These are phyloP conservation scores for Rhegmatorhina hoffmannsi DNA, from an alignment of 2,113 vertebrate species.

Conservation along the genomic window DNA sequence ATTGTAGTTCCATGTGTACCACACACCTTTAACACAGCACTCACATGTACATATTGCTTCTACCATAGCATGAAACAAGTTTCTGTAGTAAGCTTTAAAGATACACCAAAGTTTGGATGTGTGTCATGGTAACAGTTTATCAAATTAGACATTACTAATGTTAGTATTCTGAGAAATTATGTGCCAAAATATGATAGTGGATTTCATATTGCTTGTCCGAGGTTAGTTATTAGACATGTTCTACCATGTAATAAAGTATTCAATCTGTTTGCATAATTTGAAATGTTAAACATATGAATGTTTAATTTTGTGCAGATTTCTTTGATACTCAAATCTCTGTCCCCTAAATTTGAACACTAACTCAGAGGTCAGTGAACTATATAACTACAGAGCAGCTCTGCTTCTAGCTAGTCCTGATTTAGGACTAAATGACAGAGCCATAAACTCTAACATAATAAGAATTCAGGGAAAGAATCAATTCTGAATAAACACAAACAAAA, in stretches of 20 bases:
- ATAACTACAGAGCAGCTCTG: background rate
- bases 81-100: background rate
- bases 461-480: constrained; percentile 19
- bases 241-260: constrained; percentile 13
- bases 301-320: constrained; percentile 9
- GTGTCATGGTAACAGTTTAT: background rate
- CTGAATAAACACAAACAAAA: background rate
- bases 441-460: constrained; percentile 2
- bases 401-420: background rate
- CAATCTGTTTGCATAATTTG: background rate
- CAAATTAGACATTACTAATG: constrained; percentile 14
- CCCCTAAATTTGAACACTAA: background rate
- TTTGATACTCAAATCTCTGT: background rate
- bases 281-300: background rate
- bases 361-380: background rate
- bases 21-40: constrained; percentile 23
- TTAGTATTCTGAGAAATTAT: constrained; percentile 51
- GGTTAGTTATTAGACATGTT: constrained; percentile 44
- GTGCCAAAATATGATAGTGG: constrained; percentile 43
- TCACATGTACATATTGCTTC: constrained; percentile 29
- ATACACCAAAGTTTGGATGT: background rate
- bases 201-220: constrained; percentile 29
- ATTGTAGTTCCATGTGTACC: background rate
- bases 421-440: background rate
- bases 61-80: background rate